A percentile compares a stretch with the other conserved stretches of the same genome.
Evolutionary conservation across 2,888 invertebrate genomes (phyloP).

Genomic region (Hemistola chrysoprasaria): DNA sequence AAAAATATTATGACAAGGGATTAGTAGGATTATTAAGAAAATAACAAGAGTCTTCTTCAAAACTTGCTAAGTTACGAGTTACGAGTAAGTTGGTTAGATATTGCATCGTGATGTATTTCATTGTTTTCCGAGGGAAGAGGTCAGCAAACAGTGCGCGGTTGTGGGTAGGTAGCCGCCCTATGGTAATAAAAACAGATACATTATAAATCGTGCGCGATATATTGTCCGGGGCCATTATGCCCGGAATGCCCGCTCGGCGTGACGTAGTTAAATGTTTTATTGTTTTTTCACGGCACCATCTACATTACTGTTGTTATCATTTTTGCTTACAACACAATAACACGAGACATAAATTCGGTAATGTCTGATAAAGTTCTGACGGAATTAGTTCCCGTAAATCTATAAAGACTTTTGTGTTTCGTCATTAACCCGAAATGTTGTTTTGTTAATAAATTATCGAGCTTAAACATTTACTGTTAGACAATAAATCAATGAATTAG

Average conservation of each 20-base stretch:
- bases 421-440: constrained; percentile 22
- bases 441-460: constrained; percentile 20
- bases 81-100: no score
- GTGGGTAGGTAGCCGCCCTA: constrained; percentile 44
- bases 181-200: constrained; percentile 71
- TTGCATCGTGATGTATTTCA: no score
- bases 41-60: no score
- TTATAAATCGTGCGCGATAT: constrained; percentile 72
- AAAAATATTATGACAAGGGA: no score
- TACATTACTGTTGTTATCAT: constrained; percentile 62
- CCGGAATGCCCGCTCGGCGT: constrained; percentile 61
- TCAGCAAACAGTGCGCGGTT: constrained; percentile 15
- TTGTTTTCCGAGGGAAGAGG: constrained; percentile 6
- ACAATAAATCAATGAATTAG: constrained; percentile 11
- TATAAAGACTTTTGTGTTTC: constrained; percentile 25
- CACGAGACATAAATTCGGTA: constrained; percentile 43
- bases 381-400: constrained; percentile 38
- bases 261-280: constrained; percentile 73
- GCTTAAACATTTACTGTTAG: constrained; percentile 15
- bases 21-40: no score
- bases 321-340: constrained; percentile 57
- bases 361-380: constrained; percentile 38
- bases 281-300: constrained; percentile 66
- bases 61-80: no score
- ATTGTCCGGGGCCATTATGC: constrained; percentile 61